A percentile compares a stretch with the other conserved stretches of the same genome.
Conservation (phyloP, 2,113 vertebrate genomes). For the Athene noctua region DNA sequence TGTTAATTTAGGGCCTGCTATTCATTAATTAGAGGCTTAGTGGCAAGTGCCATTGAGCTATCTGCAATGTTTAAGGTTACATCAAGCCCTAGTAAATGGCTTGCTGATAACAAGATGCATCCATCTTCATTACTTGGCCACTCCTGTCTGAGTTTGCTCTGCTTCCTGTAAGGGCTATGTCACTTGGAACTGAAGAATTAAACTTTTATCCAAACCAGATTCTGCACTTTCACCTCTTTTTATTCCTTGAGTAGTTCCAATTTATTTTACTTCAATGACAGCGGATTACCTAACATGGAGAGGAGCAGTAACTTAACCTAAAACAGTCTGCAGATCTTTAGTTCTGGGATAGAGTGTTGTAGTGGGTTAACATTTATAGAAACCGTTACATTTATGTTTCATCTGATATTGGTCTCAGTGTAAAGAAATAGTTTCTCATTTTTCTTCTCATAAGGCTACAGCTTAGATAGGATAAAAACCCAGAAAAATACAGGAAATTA, state of each 20-base stretch:
- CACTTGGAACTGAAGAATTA: constrained; percentile 87
- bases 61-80: constrained; percentile 97
- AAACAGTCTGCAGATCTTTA: constrained; percentile 67
- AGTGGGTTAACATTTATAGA: constrained; percentile 65
- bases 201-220: constrained; percentile 90
- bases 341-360: constrained; percentile 50
- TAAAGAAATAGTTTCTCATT: constrained; percentile 71
- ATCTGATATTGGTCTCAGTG: constrained; percentile 63
- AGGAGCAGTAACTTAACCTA: constrained; percentile 72
- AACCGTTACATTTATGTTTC: constrained; percentile 71
- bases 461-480: constrained; percentile 66
- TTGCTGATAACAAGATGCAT: constrained; percentile 95
- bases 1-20: constrained; percentile 85
- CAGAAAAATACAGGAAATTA: constrained; percentile 80
- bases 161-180: constrained; percentile 85
- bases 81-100: constrained; percentile 93
- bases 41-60: constrained; percentile 91
- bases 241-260: constrained; percentile 84
- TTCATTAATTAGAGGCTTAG: constrained; percentile 97
- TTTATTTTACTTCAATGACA: constrained; percentile 88
- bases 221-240: constrained; percentile 91
- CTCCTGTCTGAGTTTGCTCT: constrained; percentile 85
- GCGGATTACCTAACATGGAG: constrained; percentile 82
- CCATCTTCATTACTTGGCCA: constrained; percentile 95
- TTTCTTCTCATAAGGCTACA: constrained; percentile 71